Evolutionary conservation across 2,113 vertebrate species (phyloP), one percentile per base, ranked within the genome.

Genomic region (Siniperca knerii): DNA sequence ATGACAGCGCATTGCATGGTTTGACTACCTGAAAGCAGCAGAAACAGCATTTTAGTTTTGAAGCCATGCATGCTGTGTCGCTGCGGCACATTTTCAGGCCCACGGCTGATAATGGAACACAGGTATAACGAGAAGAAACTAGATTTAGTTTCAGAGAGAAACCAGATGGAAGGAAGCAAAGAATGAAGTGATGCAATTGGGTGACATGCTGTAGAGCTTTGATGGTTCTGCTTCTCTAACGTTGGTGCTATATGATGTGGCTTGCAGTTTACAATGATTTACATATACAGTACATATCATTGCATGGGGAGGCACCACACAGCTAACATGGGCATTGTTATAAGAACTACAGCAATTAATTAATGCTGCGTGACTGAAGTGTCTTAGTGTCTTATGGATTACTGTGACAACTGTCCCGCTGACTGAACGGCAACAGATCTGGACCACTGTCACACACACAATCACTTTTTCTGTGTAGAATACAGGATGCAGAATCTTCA

Each of bases 171-270:
- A 81, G 82, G 79, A 89, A 76, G 86, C 25, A 46, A 68, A 74
- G 66, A 78, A 76, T 57, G 68, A 71, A 79, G 75, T 92, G 89
- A 93, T 90, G 91, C 90, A 93, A 91, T 62, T n/a, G 68, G 69
- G 37, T 78, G 89, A 89, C 90, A 90, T 81, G 75, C 73, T 64
- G 68, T 6, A 18, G 75, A 75, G 73, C 83, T 84, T 86, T 87
- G 61, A 83, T 77, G 65, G 54, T 61, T 69, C 16, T 37, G 33
- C 37, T 77, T 44, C 62, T 69, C 29, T n/a, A 75, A 72, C 21
- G 50, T 16, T 35, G 70, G 75, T 64, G 67, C 35, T 81, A 7
- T 76, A 35, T 68, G 62, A 79, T 54, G 44, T 4, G 13, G 20
- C 48, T 64, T 40, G 25, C 4, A 33, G 21, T 66, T 54, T 64